phyloP scores from a whole-genome alignment of 2,888 invertebrate species.

The Griposia aprilina region DNA sequence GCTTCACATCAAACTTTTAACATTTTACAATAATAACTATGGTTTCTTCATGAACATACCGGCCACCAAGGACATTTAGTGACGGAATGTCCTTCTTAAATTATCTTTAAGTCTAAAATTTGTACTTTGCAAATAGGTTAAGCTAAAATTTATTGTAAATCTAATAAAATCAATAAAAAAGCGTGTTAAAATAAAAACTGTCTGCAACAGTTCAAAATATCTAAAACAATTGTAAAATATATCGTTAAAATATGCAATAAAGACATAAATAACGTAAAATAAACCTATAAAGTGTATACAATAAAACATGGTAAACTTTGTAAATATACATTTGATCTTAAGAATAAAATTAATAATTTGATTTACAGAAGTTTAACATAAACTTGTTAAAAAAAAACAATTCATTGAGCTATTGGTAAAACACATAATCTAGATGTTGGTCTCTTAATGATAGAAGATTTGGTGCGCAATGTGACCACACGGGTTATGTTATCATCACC shows the following conservation, averaged over 20 bases:
- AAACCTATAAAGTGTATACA: background rate
- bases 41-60: background rate
- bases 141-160: too few species aligned
- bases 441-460: slow-evolving; percentile 8
- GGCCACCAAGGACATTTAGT: background rate
- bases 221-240: too few species aligned
- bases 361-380: too few species aligned
- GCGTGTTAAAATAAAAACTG: too few species aligned
- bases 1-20: too few species aligned
- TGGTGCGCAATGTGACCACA: slow-evolving; percentile 1
- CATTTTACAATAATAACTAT: too few species aligned
- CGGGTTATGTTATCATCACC: slow-evolving; percentile 23
- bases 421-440: slow-evolving; percentile 17
- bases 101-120: too few species aligned
- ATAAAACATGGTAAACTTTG: background rate
- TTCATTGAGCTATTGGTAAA: background rate
- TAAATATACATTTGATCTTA: background rate
- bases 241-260: too few species aligned
- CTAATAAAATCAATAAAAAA: too few species aligned
- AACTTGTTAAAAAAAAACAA: background rate
- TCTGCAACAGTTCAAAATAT: too few species aligned
- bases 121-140: too few species aligned
- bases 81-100: background rate
- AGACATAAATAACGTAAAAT: background rate
- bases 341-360: background rate